A percentile compares a stretch with the other conserved stretches of the same genome.
Conservation (phyloP, 1,140 invertebrate genomes). For the Acromyrmex heyeri region DNA sequence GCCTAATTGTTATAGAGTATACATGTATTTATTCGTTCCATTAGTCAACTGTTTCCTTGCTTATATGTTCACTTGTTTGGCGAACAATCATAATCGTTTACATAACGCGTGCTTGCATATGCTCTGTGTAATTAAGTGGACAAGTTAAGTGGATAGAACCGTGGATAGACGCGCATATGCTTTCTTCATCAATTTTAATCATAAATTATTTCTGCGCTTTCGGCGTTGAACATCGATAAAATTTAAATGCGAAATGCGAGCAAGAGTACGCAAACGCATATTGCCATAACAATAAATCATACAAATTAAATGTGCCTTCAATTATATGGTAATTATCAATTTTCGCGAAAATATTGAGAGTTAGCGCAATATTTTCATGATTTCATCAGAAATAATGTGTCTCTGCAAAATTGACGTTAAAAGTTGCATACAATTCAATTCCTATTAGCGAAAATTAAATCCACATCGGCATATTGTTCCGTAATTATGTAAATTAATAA, state of each 20-base stretch:
- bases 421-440: background rate
- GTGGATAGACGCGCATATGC: background rate
- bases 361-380: background rate
- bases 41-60: background rate
- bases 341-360: background rate
- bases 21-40: background rate
- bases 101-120: background rate
- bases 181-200: conserved; percentile 3
- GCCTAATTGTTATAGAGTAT: background rate
- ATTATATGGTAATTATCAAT: conserved; percentile 16
- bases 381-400: background rate
- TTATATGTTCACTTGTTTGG: background rate
- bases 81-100: background rate
- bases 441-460: conserved; percentile 36
- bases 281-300: background rate
- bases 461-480: conserved; percentile 1
- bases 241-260: background rate
- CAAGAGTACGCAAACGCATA: background rate
- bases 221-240: background rate
- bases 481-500: conserved; percentile 48
- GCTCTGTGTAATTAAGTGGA: background rate
- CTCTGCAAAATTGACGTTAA: background rate
- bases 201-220: background rate
- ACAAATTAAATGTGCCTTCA: conserved; percentile 22
- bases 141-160: background rate